Base-by-base conservation (phyloP, 1,140 invertebrate species). In the Diprion similis region DNA sequence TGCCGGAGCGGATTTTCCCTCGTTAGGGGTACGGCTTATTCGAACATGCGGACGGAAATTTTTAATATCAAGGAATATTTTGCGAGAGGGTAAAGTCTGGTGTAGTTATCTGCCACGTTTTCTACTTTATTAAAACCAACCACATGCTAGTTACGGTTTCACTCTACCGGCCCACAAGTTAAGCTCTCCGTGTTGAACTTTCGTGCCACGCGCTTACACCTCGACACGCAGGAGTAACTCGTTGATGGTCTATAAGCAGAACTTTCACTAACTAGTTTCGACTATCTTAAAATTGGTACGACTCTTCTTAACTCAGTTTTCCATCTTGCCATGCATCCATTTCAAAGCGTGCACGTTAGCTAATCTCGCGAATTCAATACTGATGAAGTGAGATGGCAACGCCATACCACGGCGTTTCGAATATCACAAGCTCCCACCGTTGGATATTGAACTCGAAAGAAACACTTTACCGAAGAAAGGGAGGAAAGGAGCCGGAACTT, bases 41-140 rank as follows among this genome's bases (percentile, higher is more conserved):
- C 78, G 77, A 79, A 82, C 80, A 80, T 81, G 80, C 75, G 72
- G 71, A 45, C 78, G 74, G 81, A 78, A 68, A 79, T 78, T 78
- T 81, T 82, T 80, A 81, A 81, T 78, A 79, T 79, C 70, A 68
- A 77, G 74, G 74, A 80, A 80, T 78, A 78, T 78, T 78, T 76
- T 75, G 72, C 78, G 77, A 79, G 73, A 73, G 73, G 72, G 71
- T 65, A 64, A 47, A 73, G 67, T 71, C 71, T 77, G 78, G 78
- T 79, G 70, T 70, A 82, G 81, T 77, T 80, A 75, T 37, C 24
- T 37, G 24, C 73, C 18, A 46, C 73, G 10, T 70, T 76, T 78
- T 68, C 64, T 71, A 74, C 78, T 79, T 79, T 76, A 76, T 79
- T 79, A 77, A 75, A 71, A 51, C 73, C 65, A 67, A 67, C 73